Conservation (phyloP, 1,140 invertebrate genomes). For the Marisa cornuarietis region DNA sequence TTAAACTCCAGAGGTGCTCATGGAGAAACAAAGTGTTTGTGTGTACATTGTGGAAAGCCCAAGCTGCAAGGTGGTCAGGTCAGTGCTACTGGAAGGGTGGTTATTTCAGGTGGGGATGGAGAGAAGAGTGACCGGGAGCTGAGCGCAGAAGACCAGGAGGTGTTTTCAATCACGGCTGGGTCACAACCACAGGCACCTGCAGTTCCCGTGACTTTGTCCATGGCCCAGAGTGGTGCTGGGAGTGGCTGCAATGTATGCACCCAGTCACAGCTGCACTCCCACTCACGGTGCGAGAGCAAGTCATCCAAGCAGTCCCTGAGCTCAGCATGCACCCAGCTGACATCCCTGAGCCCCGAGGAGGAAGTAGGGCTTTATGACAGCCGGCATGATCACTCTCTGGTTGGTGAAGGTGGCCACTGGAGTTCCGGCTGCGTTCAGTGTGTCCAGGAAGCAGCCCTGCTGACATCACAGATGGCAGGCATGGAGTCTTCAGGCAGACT, state of each 20-base stretch:
- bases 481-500: neutral
- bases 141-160: constrained; percentile 53
- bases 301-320: constrained; percentile 36
- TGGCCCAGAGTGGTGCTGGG: constrained; percentile 3
- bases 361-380: constrained; percentile 25
- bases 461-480: constrained; percentile 20
- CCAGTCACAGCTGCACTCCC: constrained; percentile 14
- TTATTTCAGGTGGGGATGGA: constrained; percentile 25
- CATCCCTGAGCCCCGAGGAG: constrained; percentile 33
- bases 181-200: constrained; percentile 5
- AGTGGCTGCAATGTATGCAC: constrained; percentile 3
- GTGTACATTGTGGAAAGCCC: constrained; percentile 28
- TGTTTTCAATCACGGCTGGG: constrained; percentile 47
- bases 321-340: constrained; percentile 35
- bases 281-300: constrained; percentile 33
- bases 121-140: constrained; percentile 44
- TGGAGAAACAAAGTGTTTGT: constrained; percentile 11
- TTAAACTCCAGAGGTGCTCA: too few species aligned
- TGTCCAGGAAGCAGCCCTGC: constrained; percentile 12
- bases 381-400: constrained; percentile 6
- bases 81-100: constrained; percentile 5
- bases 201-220: neutral
- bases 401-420: neutral
- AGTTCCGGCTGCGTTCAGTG: constrained; percentile 12
- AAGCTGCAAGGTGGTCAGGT: constrained; percentile 2